Conservation (phyloP, 2,888 invertebrate genomes). For the Platerodrilus igneus region DNA sequence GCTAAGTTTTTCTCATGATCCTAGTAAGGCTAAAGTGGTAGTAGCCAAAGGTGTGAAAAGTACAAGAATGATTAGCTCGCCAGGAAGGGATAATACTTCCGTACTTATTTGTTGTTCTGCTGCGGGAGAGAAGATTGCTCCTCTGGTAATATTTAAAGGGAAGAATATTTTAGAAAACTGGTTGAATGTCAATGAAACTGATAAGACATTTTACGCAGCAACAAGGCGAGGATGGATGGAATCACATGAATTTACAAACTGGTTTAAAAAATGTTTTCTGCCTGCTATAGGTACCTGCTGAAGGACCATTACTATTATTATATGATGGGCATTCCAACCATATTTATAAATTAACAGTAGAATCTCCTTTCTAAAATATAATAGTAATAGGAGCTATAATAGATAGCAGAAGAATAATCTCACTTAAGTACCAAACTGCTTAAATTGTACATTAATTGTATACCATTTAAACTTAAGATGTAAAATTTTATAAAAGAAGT, state of each 20-base stretch:
- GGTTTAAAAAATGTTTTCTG: constrained; percentile 1
- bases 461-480: no score
- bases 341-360: not conserved
- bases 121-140: constrained; percentile 19
- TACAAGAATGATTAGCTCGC: constrained; percentile 7
- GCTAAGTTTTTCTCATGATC: constrained; percentile 8
- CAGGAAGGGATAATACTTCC: constrained; percentile 9
- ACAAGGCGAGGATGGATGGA: constrained; percentile 1
- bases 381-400: no score
- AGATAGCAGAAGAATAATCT: no score
- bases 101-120: constrained; percentile 12
- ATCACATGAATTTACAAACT: not conserved
- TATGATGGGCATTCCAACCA: constrained; percentile 3
- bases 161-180: constrained; percentile 35
- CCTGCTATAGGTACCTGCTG: not conserved
- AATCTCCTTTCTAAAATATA: not conserved
- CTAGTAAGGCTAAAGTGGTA: constrained; percentile 13
- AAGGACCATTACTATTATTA: not conserved
- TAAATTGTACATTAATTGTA: no score
- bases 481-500: no score
- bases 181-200: constrained; percentile 15
- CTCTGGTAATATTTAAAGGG: constrained; percentile 26
- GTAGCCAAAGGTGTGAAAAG: constrained; percentile 4
- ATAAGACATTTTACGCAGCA: not conserved
- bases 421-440: no score